Percentiles rank a stretch among this genome's conserved stretches.
phyloP scores from a whole-genome alignment of 2,888 invertebrate genomes.

The Tortrix viridana region DNA sequence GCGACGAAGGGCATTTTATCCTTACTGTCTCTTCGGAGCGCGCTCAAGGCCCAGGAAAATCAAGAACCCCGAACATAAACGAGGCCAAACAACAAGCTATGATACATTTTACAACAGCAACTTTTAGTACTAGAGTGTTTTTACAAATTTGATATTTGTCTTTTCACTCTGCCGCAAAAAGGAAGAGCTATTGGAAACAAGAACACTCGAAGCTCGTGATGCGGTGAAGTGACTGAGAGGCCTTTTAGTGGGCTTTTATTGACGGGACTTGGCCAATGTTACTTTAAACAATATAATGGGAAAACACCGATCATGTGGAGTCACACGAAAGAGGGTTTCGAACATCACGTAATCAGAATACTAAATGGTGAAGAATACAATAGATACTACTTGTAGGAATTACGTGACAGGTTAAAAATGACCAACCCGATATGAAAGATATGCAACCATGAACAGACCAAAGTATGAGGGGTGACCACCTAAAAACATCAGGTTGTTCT shows the following conservation, averaged over 20 bases:
- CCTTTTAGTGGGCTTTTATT: constrained; percentile 41
- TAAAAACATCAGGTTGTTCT: too few relatives aligned
- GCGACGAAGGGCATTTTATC: constrained; percentile 11
- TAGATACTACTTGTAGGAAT: too few relatives aligned
- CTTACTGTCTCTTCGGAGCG: constrained; percentile 10
- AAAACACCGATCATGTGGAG: constrained; percentile 9
- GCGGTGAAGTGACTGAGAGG: constrained; percentile 43
- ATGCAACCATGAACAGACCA: too few relatives aligned
- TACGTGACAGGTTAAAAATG: too few relatives aligned
- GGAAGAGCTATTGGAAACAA: constrained; percentile 42
- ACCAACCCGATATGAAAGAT: too few relatives aligned
- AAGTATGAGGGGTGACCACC: too few relatives aligned
- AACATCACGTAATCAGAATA: too few relatives aligned
- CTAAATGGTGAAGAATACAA: too few relatives aligned
- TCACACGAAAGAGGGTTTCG: too few relatives aligned
- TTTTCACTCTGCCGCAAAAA: constrained; percentile 8
- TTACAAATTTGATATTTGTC: neutral
- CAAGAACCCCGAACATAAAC: constrained; percentile 9
- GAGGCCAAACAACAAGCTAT: neutral
- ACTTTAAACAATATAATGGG: neutral
- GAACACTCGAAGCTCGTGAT: constrained; percentile 44
- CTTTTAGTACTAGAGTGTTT: neutral
- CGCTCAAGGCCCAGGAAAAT: constrained; percentile 20
- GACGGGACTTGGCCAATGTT: constrained; percentile 16
- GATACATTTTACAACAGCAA: constrained; percentile 2